Conservation (phyloP, 2,888 invertebrate genomes). For the Acanthococcus lagerstroemiae region DNA sequence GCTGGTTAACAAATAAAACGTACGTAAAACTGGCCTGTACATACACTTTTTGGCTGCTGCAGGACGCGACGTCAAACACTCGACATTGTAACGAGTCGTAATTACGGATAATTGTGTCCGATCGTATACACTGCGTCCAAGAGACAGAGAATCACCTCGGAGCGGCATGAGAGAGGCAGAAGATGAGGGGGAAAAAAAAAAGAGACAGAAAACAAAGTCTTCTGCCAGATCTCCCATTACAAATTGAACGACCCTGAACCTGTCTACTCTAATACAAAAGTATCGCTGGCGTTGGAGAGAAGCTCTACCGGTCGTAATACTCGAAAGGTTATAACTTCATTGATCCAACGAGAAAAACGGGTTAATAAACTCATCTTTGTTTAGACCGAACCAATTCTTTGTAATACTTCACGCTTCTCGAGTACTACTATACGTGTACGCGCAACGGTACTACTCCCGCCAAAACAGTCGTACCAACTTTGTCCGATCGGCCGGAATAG, state of each 20-base stretch:
- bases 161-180: neutral
- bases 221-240: slow-evolving; percentile 18
- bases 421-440: neutral
- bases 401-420: slow-evolving; percentile 18
- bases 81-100: no score
- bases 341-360: slow-evolving; percentile 2
- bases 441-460: slow-evolving; percentile 9
- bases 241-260: slow-evolving; percentile 29
- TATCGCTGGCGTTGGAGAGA: slow-evolving; percentile 7
- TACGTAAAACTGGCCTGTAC: no score
- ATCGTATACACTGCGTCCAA: no score
- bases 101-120: neutral
- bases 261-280: slow-evolving; percentile 20
- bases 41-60: no score
- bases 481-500: neutral
- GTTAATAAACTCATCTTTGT: slow-evolving; percentile 27
- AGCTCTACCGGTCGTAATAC: neutral
- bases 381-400: slow-evolving; percentile 15
- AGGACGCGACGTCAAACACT: no score
- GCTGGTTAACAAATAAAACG: no score
- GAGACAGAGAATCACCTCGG: no score
- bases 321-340: slow-evolving; percentile 6
- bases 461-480: slow-evolving; percentile 17
- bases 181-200: neutral
- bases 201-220: neutral